Conservation (phyloP, 2,113 vertebrate species). For the Noturus placidus region DNA sequence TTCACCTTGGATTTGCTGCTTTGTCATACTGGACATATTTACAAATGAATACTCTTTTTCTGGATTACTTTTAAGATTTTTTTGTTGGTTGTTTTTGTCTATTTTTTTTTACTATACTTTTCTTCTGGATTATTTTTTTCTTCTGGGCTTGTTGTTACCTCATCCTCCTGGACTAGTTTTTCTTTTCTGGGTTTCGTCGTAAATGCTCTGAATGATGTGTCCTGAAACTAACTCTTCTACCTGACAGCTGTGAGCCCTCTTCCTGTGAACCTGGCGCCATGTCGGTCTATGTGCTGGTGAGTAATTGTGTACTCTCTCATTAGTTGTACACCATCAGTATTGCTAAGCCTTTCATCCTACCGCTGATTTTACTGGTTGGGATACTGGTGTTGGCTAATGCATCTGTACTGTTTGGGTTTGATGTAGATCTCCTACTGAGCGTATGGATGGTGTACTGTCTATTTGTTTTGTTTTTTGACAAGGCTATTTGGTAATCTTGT, state of each 20-base stretch:
- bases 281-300: conserved; percentile 23
- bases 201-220: conserved; percentile 10
- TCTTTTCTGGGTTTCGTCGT: not conserved
- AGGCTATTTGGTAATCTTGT: not conserved
- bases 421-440: not conserved
- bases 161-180: not conserved
- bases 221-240: conserved; percentile 10
- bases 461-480: not conserved
- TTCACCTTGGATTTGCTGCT: not conserved
- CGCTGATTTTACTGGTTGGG: conserved; percentile 17
- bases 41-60: not conserved
- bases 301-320: conserved; percentile 33
- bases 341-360: conserved; percentile 20
- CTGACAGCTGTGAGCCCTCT: not conserved
- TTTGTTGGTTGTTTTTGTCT: not conserved
- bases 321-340: conserved; percentile 9
- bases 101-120: not conserved
- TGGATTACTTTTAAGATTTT: not conserved
- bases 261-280: conserved; percentile 19
- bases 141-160: not conserved
- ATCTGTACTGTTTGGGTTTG: not conserved
- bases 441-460: not conserved
- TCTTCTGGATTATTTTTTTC: conserved; percentile 8
- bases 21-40: not conserved
- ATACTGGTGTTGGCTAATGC: conserved; percentile 15